These are phyloP conservation scores for Notospermus geniculatus DNA, from an alignment of 1,140 invertebrate genomes.

Conservation along the genomic window DNA sequence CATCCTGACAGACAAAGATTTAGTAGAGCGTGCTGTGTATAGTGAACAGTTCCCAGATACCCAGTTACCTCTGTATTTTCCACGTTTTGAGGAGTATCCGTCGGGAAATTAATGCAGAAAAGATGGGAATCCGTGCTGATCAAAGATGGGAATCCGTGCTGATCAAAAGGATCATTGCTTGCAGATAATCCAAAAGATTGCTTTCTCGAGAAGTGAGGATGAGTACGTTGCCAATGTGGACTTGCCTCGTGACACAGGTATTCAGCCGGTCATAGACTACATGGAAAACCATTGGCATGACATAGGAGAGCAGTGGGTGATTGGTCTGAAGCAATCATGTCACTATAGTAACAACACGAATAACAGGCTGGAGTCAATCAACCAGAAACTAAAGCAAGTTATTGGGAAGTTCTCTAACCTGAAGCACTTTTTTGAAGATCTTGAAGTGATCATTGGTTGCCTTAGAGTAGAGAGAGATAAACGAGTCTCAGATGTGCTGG, in stretches of 20 bases:
- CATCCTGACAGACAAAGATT: neutral
- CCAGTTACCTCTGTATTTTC: neutral
- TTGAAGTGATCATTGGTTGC: neutral
- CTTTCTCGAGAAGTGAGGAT: neutral
- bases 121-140: no score
- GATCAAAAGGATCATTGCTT: neutral
- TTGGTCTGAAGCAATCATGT: constrained; percentile 1
- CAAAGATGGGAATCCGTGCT: neutral
- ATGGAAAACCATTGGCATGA: neutral
- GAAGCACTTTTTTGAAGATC: neutral
- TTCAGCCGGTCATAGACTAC: neutral
- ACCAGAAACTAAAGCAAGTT: constrained; percentile 1
- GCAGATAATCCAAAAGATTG: neutral
- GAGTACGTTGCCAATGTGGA: neutral
- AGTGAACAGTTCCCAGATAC: neutral
- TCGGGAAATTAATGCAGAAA: neutral
- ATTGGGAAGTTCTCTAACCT: neutral
- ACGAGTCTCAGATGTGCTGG: neutral
- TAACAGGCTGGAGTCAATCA: neutral
- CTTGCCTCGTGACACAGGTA: neutral
- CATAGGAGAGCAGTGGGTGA: neutral
- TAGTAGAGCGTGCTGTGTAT: neutral
- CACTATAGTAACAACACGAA: neutral
- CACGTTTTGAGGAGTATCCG: neutral
- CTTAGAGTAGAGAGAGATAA: neutral